Base-by-base conservation (phyloP, 2,888 invertebrate genomes). In the Andrena hattorfiana region DNA sequence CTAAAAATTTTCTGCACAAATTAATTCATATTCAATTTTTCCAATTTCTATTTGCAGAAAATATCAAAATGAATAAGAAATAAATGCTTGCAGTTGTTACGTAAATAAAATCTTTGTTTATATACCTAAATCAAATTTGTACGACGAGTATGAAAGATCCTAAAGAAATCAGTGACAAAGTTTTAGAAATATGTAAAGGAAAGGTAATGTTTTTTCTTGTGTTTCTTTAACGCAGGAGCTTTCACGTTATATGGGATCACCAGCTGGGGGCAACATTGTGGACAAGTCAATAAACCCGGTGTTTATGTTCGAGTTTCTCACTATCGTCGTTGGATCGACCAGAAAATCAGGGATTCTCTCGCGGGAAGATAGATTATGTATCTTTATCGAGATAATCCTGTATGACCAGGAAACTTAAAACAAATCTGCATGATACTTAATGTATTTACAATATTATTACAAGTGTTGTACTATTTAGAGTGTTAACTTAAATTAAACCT, bases 221-320 rank as follows among this genome's bases (percentile, higher is more conserved):
- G 28, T 70, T 67, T 28, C 20, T 20, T 2, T 49, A 16, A n/a
- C 51, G 6, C 89, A 96, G 97, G 96, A 85, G 94, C 95, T 8
- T 96, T 96, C 89, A 96, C 96, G 0, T 92, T 97, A 20, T 96
- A 96, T 87, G 97, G 97, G 35, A 94, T 97, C 10, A 97, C 97
- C 30, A 97, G 97, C 48, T 97, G 97, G 97, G 97, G 97, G 16
- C 96, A 97, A 85, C 96, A 96, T 77, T 97, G 97, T 88, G 97
- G 97, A 6, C 95, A 95, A 87, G 95, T 96, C 8, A 97, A 97
- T 91, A 96, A 96, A 90, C 97, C 97, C 0, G 97, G 97, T 2
- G 97, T 97, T 56, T 97, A 97, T 92, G 96, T 96, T 0, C 95
- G 95, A 74, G 95, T 97, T 13, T 94, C 95, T 13, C 93, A 96